Evolutionary conservation across 2,888 invertebrate species (phyloP), one percentile per base, ranked within the genome.

Genomic region (Blastobasis lacticolella): DNA sequence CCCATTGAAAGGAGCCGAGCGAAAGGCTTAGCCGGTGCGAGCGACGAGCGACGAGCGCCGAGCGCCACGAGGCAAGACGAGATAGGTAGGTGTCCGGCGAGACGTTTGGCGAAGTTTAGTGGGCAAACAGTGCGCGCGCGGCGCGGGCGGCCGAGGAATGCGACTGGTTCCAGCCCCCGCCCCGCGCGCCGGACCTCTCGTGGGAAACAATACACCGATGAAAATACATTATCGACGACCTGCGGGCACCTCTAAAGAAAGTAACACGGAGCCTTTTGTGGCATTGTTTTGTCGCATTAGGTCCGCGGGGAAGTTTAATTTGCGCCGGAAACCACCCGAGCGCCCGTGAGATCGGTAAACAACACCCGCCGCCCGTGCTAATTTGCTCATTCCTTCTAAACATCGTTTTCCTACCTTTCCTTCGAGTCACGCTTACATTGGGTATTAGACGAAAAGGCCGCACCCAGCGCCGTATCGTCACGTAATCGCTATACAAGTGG

Each of bases 341-440:
- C 62, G 59, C 59, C 60, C 74, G 81, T 85, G 84, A 76, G 85
- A 85, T 82, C 69, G 52, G 73, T 76, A 83, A 83, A 84, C 75
- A 84, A 63, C 60, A 54, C 59, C 53, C 8, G 48, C 49, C 48
- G 48, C 59, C 63, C 66, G 71, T 66, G 73, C 72, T 69, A 75
- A 75, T 73, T 66, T 67, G 63, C 64, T 60, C 66, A 49, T 71
- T 69, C 61, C 64, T 67, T 61, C 4, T 40, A 66, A 23, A 23
- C 23, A n/a, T n/a, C n/a, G n/a, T n/a, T n/a, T n/a, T n/a, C n/a
- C n/a, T 23, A 23, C 23, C 2, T 23, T 23, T 23, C 23, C 23
- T 23, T 23, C 23, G 23, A 23, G 23, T 3, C 23, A 23, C 23
- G 23, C 23, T 23, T 23, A 23, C 23, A 23, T 23, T 23, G 23